phyloP scores from a whole-genome alignment of 2,888 invertebrate genomes.

The Ophion costatus region DNA sequence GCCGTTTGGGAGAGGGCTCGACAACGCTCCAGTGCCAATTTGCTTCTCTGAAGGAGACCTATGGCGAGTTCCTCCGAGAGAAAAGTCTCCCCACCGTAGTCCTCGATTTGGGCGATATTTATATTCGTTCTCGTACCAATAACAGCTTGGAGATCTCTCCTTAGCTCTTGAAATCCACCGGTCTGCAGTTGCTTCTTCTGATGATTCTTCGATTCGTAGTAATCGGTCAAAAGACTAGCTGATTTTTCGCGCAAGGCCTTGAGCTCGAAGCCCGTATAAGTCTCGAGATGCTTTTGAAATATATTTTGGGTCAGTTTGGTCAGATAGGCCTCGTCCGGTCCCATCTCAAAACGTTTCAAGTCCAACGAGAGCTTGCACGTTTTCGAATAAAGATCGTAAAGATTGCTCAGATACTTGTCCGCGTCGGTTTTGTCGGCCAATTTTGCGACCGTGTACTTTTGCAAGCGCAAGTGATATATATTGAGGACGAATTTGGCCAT shows the following conservation, averaged over 20 bases:
- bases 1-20: constrained; percentile 91
- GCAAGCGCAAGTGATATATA: constrained; percentile 95
- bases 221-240: constrained; percentile 90
- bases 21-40: constrained; percentile 95
- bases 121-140: constrained; percentile 96
- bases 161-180: constrained; percentile 96
- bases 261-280: constrained; percentile 91
- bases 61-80: constrained; percentile 97
- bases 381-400: constrained; percentile 95
- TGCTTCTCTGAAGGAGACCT: constrained; percentile 94
- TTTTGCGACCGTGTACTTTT: constrained; percentile 93
- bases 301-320: constrained; percentile 92
- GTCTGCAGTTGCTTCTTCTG: constrained; percentile 96
- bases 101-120: constrained; percentile 96
- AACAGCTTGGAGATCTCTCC: constrained; percentile 96
- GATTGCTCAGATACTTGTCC: constrained; percentile 94
- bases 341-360: constrained; percentile 90
- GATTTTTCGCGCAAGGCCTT: constrained; percentile 92
- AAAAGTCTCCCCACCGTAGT: constrained; percentile 98
- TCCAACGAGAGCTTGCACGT: constrained; percentile 91
- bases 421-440: constrained; percentile 92
- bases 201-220: constrained; percentile 97
- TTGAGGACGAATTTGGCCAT: constrained; percentile 99
- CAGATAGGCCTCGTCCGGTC: constrained; percentile 91
- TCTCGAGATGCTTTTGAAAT: constrained; percentile 91